Conservation (phyloP, 1,140 invertebrate species). For the Armadillidium nasatum region DNA sequence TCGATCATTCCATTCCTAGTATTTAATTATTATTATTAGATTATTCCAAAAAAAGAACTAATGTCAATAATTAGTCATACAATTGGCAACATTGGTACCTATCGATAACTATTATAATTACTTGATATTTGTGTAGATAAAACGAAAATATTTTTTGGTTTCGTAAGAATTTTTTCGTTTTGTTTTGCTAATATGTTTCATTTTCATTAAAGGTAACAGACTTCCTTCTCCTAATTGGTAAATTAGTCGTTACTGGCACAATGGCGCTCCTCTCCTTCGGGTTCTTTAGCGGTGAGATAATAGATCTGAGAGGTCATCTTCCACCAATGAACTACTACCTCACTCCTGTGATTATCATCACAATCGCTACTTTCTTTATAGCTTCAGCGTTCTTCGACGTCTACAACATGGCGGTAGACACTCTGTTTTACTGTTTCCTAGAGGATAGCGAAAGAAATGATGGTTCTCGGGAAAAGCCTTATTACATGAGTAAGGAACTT, state of each 20-base stretch:
- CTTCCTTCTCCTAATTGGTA: conserved; percentile 85
- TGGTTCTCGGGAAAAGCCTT: conserved; percentile 81
- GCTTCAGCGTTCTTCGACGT: conserved; percentile 87
- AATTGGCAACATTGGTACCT: no score
- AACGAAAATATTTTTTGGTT: no score
- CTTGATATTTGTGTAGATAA: no score
- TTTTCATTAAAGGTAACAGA: conserved; percentile 64
- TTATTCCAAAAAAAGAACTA: no score
- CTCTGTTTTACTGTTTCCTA: conserved; percentile 92
- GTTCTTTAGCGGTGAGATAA: conserved; percentile 49
- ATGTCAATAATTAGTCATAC: no score
- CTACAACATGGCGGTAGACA: conserved; percentile 91
- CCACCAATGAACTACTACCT: conserved; percentile 59
- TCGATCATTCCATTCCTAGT: no score
- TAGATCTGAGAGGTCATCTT: conserved; percentile 41
- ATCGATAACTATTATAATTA: no score
- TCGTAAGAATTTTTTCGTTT: no score
- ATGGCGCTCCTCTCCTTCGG: conserved; percentile 66
- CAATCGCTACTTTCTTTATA: conserved; percentile 65
- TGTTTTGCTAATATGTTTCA: neutral
- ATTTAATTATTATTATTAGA: no score
- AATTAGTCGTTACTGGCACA: conserved; percentile 71
- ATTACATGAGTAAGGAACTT: conserved; percentile 86
- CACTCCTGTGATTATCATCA: conserved; percentile 54
- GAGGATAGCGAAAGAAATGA: conserved; percentile 92